Evolutionary conservation across 1,140 invertebrate species (phyloP).

Genomic region (Drosophila orena): DNA sequence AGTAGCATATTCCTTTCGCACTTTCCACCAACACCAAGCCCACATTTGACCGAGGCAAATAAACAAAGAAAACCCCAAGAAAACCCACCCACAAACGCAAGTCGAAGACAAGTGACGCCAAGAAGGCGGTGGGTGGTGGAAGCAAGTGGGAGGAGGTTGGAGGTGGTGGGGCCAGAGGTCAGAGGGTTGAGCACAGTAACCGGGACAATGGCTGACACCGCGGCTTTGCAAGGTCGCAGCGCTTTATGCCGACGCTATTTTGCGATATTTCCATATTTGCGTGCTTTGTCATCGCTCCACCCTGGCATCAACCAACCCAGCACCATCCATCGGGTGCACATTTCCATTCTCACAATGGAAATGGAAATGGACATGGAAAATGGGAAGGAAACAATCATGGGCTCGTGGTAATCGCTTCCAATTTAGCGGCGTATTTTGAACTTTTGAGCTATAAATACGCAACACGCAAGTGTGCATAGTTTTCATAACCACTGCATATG

Average conservation of each 20-base stretch:
- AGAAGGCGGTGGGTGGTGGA: not conserved
- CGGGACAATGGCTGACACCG: constrained; percentile 56
- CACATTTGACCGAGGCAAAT: not conserved
- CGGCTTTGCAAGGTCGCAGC: constrained; percentile 43
- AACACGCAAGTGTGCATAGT: constrained; percentile 9
- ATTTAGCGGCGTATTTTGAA: constrained; percentile 36
- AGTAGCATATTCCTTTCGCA: constrained; percentile 8
- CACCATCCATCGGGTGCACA: not conserved
- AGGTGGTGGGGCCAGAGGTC: constrained; percentile 10
- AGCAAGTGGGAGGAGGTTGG: not conserved
- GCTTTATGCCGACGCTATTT: constrained; percentile 32
- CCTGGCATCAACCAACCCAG: not conserved
- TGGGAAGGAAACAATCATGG: constrained; percentile 36
- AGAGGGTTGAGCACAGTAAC: constrained; percentile 13
- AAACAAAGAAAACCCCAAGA: constrained; percentile 10
- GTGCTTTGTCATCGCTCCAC: constrained; percentile 3
- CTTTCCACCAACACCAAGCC: not conserved
- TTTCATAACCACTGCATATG: constrained; percentile 11
- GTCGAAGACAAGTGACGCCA: constrained; percentile 19
- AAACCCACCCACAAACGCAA: constrained; percentile 6
- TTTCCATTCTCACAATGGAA: constrained; percentile 19
- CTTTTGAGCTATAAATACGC: constrained; percentile 40
- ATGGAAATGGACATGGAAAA: not conserved
- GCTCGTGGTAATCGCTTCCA: constrained; percentile 18
- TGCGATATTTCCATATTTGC: constrained; percentile 47